Conservation (phyloP, 2,888 invertebrate genomes). For the Augiades crinisus region DNA sequence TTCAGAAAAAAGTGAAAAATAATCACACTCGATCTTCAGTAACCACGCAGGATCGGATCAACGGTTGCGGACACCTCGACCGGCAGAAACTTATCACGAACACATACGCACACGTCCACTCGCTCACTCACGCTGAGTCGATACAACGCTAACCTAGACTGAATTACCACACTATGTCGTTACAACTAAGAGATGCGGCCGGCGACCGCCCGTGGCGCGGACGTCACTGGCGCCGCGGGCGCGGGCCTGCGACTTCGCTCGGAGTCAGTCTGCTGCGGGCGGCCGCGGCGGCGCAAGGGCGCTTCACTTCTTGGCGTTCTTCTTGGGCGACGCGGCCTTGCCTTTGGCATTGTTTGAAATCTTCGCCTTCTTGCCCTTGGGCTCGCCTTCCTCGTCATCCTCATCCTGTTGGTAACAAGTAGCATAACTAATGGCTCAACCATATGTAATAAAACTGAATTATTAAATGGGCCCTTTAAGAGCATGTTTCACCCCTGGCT, state of each 20-base stretch:
- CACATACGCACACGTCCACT: constrained; percentile 48
- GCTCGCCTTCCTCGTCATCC: constrained; percentile 88
- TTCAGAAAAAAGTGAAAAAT: constrained; percentile 57
- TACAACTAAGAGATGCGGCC: constrained; percentile 26
- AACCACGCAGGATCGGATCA: constrained; percentile 2
- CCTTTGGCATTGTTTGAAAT: constrained; percentile 86
- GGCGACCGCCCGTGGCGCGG: constrained; percentile 32
- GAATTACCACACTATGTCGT: constrained; percentile 34
- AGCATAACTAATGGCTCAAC: no score
- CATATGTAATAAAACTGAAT: no score
- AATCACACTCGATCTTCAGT: constrained; percentile 52
- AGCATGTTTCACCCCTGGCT: no score
- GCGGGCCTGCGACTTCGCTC: constrained; percentile 7
- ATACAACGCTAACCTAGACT: constrained; percentile 71
- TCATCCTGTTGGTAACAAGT: constrained; percentile 84
- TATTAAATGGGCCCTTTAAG: no score
- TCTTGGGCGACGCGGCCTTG: constrained; percentile 86
- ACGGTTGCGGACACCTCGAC: constrained; percentile 49
- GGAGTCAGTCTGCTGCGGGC: constrained; percentile 27
- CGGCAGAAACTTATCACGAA: constrained; percentile 48
- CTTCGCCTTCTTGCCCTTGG: constrained; percentile 90
- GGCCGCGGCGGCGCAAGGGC: constrained; percentile 33
- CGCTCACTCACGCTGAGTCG: constrained; percentile 43
- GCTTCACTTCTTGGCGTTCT: constrained; percentile 82
- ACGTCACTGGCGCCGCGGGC: constrained; percentile 18